Evolutionary conservation across 2,888 invertebrate species (phyloP), one percentile per base, ranked within the genome.

Genomic region (Spilarctia lutea): DNA sequence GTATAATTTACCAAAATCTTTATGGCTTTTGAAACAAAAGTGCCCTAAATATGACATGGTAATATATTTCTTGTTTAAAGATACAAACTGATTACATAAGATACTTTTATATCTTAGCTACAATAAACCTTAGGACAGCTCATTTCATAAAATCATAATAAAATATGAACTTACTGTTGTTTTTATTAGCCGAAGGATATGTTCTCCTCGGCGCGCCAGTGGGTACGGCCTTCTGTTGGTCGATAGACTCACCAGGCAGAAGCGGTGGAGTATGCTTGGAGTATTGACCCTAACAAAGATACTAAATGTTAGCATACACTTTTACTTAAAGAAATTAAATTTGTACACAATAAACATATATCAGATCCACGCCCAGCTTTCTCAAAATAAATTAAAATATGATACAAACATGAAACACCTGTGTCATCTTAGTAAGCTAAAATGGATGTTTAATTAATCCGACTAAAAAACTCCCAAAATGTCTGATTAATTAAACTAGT

Each of bases 151-250:
- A 48, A 20, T 42, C 42, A 42, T 48, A 6, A 48, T 48, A 48
- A 56, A 72, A 52, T 30, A 68, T 60, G n/a, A n/a, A 79, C 75
- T 84, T 83, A 94, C 93, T 87, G 78, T 91, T 92, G 72, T 87
- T 91, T 80, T 92, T 94, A 71, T 86, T 85, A 27, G 87, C 71
- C 3, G 80, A 82, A 0, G 91, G 77, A 81, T 92, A 92, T 0
- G 95, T 95, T 65, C 96, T 92, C 67, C 96, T 88, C 0, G 96
- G 96, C 0, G 91, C 95, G 1, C 96, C 96, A 0, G 96, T 95
- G 0, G 96, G 96, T 20, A 96, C 96, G 0, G 96, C 96, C 76
- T 93, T 94, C 72, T 89, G 91, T 70, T 93, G 91, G 33, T 93
- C 94, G 10, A 91, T 68, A 0, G 93, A 76, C 72, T 95, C 95